Conservation (phyloP, 2,113 vertebrate species). For the Oxygymnocypris stewartii region DNA sequence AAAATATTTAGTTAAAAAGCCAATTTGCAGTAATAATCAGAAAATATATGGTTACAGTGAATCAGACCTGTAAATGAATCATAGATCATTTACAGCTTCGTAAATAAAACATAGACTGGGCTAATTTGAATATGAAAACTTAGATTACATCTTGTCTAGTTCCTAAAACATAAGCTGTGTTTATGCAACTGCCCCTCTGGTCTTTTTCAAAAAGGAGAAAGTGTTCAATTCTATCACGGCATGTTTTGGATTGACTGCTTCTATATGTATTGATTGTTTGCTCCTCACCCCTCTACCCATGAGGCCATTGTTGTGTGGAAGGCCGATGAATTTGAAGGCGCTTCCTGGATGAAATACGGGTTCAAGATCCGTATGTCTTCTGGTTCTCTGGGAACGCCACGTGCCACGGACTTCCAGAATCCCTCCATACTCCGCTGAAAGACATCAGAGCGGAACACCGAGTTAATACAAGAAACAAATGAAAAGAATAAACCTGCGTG, state of each 20-base stretch:
- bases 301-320: slow-evolving; percentile 87
- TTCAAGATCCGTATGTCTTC: slow-evolving; percentile 89
- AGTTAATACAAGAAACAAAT: not conserved
- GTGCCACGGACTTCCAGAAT: slow-evolving; percentile 94
- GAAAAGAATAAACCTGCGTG: slow-evolving; percentile 9
- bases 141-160: not conserved
- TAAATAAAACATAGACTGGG: too few relatives aligned
- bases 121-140: too few relatives aligned
- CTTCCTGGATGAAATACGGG: slow-evolving; percentile 92
- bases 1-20: too few relatives aligned
- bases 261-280: not conserved
- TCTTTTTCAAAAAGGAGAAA: not conserved
- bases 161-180: not conserved
- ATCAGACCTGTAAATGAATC: too few relatives aligned
- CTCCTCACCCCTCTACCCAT: slow-evolving; percentile 91
- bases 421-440: slow-evolving; percentile 83
- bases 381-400: slow-evolving; percentile 82
- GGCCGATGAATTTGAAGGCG: slow-evolving; percentile 91
- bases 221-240: not conserved
- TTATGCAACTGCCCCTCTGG: not conserved
- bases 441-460: not conserved
- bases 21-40: too few relatives aligned
- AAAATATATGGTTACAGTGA: too few relatives aligned
- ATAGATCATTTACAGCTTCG: too few relatives aligned
- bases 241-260: not conserved